Percentiles rank a stretch among this genome's conserved stretches.
These are phyloP conservation scores for zebrafish (Danio rerio) DNA, from an alignment of 2,113 vertebrate genomes.

Conservation along the genomic window GRCz12tu NC_133192.1:17204001-17204500, in stretches of 20 bases:
- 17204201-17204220: conserved; percentile 33
- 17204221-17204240: background rate
- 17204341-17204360: conserved; percentile 10
- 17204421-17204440: background rate
- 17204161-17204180: conserved; percentile 66
- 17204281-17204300: conserved; percentile 23
- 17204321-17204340: conserved; percentile 41
- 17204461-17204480: background rate
- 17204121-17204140: conserved; percentile 74
- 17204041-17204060: background rate
- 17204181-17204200: conserved; percentile 80
- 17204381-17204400: background rate
- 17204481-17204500: background rate
- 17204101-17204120: conserved; percentile 83
- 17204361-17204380: background rate
- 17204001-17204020: background rate
- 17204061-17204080: conserved; percentile 19
- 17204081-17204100: conserved; percentile 77
- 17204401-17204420: background rate
- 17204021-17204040: conserved; percentile 55
- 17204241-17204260: conserved; percentile 27
- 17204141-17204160: conserved; percentile 49
- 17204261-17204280: conserved; percentile 23
- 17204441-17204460: background rate
- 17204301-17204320: conserved; percentile 28